A percentile compares a stretch with the other conserved stretches of the same genome.
Conservation (phyloP, 1,140 invertebrate species). For the Lerema accius region DNA sequence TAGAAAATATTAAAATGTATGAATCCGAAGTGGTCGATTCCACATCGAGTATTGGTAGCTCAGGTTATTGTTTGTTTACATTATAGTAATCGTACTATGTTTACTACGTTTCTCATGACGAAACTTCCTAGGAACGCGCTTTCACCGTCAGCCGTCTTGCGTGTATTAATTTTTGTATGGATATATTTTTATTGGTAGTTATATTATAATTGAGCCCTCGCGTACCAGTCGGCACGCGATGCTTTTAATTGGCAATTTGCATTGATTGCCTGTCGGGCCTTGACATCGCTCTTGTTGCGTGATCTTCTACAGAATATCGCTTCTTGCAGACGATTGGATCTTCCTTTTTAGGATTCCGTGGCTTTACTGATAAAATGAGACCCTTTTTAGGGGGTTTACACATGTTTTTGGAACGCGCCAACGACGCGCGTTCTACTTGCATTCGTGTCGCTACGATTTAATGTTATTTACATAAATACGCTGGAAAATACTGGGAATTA, state of each 20-base stretch:
- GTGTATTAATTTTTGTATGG: slow-evolving; percentile 40
- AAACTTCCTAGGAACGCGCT: slow-evolving; percentile 45
- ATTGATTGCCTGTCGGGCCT: slow-evolving; percentile 44
- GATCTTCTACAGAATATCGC: slow-evolving; percentile 38
- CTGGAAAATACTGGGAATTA: no score
- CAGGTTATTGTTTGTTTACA: no score
- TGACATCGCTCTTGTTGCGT: slow-evolving; percentile 43
- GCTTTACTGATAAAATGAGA: not conserved
- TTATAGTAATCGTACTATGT: not conserved
- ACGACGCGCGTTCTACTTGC: no score
- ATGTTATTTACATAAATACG: no score
- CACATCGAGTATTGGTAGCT: no score
- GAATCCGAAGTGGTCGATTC: no score
- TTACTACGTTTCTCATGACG: not conserved
- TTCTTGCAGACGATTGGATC: slow-evolving; percentile 15
- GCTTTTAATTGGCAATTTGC: slow-evolving; percentile 48
- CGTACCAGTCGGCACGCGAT: slow-evolving; percentile 39
- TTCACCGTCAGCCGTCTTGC: slow-evolving; percentile 39
- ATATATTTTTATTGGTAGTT: slow-evolving; percentile 46
- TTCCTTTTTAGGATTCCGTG: slow-evolving; percentile 19
- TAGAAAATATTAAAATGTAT: no score
- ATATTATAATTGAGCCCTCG: slow-evolving; percentile 52
- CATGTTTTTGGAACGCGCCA: no score
- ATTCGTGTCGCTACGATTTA: no score
- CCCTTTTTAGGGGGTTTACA: no score